Conservation (phyloP, 2,113 vertebrate genomes). For the Mustelus asterias region DNA sequence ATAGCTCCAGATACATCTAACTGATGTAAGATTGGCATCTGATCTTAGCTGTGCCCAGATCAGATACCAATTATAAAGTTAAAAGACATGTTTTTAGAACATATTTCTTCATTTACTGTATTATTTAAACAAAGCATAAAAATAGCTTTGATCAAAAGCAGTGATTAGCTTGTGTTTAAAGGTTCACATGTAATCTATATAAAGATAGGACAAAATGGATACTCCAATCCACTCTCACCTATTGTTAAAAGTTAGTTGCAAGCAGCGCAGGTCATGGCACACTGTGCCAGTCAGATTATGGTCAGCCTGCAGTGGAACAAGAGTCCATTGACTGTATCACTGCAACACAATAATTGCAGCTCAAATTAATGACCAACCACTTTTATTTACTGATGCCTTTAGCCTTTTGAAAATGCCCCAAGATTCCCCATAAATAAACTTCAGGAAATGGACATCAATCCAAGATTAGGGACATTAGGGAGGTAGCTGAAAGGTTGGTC, state of each 20-base stretch:
- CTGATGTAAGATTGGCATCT: too few relatives aligned
- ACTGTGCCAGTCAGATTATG: neutral
- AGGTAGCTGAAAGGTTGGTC: neutral
- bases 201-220: neutral
- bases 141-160: neutral
- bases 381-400: neutral
- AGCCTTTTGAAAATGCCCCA: neutral
- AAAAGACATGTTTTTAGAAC: neutral
- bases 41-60: neutral
- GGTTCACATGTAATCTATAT: neutral
- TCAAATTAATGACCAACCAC: neutral
- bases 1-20: neutral
- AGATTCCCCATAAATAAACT: neutral
- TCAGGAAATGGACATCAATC: neutral
- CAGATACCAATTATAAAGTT: neutral
- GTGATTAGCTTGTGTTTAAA: neutral
- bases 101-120: neutral
- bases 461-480: neutral
- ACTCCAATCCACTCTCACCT: neutral
- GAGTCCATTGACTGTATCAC: neutral
- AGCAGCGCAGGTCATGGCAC: neutral
- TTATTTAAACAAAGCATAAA: neutral
- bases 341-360: neutral
- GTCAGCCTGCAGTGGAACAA: neutral
- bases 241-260: neutral